Evolutionary conservation across 2,113 vertebrate genomes (phyloP), one percentile per base, ranked within the genome.

Genomic region (Malurus cyaneus): DNA sequence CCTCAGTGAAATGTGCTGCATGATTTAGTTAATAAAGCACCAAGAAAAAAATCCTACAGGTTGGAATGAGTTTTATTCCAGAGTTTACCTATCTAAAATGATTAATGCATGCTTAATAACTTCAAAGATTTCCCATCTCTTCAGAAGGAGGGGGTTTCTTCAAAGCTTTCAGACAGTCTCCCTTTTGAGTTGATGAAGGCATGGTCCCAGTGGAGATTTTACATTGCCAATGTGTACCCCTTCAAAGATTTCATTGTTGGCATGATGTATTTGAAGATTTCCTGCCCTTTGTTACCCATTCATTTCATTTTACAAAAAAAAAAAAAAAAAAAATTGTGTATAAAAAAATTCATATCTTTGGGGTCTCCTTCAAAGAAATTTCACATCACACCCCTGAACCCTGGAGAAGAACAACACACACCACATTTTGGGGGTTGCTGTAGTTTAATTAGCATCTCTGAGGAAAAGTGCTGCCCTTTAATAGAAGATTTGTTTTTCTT

Each of bases 221-320:
- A 81, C 82, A 87, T 41, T 69, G 79, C 80, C 90, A 93, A 85
- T 78, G 59, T 76, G 70, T 54, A 69, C 69, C 86, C 82, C 95
- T 95, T 97, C 96, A 96, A 97, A 97, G 94, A 94, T 93, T 89
- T 96, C 95, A 96, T 95, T 96, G 94, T 94, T 94, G 93, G 93
- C 88, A 88, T 70, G 64, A 66, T 83, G 77, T 42, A 96, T 97
- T 96, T 97, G 93, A 90, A 93, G 76, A 94, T 96, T 96, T 92
- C 78, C 23, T 92, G 95, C 82, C 85, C 94, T 88, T 89, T 97
- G 95, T 92, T 95, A 94, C 78, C 20, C 32, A 1, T 83, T 90
- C 56, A 74, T 93, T 96, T 97, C 47, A 72, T 84, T 96, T 52
- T 74, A 81, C 8, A 47, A 79, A 73, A 80, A 72, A 79, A 73